phyloP scores from a whole-genome alignment of 2,888 invertebrate genomes.

The Tenthredo notha region DNA sequence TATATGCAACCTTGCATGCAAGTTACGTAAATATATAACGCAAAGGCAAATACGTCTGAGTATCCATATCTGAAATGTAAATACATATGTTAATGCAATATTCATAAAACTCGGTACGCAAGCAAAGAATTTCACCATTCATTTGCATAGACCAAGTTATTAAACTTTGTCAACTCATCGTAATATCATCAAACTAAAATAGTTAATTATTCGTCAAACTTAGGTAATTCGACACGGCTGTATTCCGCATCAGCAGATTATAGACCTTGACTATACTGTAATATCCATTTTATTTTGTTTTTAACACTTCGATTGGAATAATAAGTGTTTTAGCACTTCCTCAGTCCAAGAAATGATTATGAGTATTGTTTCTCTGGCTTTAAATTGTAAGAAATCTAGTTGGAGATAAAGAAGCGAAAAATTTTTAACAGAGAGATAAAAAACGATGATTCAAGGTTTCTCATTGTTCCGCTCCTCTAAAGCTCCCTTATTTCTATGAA shows the following conservation, averaged over 20 bases:
- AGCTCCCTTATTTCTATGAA: background rate
- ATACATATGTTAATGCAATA: slow-evolving; percentile 7
- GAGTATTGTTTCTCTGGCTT: background rate
- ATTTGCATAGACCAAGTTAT: background rate
- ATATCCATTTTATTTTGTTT: background rate
- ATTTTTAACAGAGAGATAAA: background rate
- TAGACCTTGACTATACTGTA: background rate
- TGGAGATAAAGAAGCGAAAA: background rate
- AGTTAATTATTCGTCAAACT: background rate
- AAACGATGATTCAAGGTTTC: background rate
- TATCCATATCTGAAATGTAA: background rate
- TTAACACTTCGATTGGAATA: background rate
- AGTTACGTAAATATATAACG: background rate
- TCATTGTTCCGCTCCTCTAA: background rate
- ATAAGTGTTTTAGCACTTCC: background rate
- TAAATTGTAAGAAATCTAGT: background rate
- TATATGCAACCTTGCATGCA: background rate
- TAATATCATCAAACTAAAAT: background rate
- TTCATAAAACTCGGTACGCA: background rate
- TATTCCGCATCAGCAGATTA: slow-evolving; percentile 9
- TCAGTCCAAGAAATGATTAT: background rate
- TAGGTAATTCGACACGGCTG: background rate
- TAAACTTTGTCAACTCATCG: background rate
- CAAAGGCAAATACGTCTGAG: background rate
- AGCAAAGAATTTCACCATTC: background rate